Conservation (phyloP, 2,888 invertebrate species). For the Actias luna region DNA sequence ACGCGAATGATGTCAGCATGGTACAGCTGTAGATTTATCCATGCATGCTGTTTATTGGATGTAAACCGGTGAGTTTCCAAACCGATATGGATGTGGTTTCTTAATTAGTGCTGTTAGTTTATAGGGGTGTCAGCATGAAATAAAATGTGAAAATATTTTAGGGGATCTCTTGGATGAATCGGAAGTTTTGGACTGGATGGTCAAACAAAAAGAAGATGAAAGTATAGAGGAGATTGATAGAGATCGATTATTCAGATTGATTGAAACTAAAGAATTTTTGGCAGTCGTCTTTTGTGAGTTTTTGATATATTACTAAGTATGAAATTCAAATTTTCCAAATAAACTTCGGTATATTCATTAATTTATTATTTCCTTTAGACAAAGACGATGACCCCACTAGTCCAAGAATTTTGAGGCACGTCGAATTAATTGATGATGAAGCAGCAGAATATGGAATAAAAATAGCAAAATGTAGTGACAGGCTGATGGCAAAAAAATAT, state of each 20-base stretch:
- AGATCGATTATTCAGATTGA: conserved; percentile 90
- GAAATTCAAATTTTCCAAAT: neutral
- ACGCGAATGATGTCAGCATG: conserved; percentile 81
- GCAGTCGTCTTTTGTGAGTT: conserved; percentile 96
- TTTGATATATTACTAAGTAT: conserved; percentile 7
- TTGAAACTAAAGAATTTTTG: conserved; percentile 94
- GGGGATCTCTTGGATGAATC: conserved; percentile 85
- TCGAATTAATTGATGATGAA: conserved; percentile 95
- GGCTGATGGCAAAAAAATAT: conserved; percentile 96
- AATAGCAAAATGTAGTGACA: conserved; percentile 93
- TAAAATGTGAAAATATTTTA: conserved; percentile 66
- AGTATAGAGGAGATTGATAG: conserved; percentile 95
- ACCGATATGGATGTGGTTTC: conserved; percentile 80
- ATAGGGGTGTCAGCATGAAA: conserved; percentile 45
- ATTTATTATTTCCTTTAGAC: conserved; percentile 70
- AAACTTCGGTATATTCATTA: neutral
- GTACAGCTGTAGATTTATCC: conserved; percentile 72
- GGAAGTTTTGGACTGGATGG: conserved; percentile 94
- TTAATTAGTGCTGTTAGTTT: conserved; percentile 44
- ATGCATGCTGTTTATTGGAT: conserved; percentile 76
- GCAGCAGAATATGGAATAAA: conserved; percentile 95
- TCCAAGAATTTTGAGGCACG: conserved; percentile 90
- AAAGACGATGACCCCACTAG: conserved; percentile 91
- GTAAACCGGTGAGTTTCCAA: conserved; percentile 75
- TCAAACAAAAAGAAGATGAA: conserved; percentile 94